phyloP scores from a whole-genome alignment of 2,797 vertebrate genomes.

The Crocidura indochinensis region DNA sequence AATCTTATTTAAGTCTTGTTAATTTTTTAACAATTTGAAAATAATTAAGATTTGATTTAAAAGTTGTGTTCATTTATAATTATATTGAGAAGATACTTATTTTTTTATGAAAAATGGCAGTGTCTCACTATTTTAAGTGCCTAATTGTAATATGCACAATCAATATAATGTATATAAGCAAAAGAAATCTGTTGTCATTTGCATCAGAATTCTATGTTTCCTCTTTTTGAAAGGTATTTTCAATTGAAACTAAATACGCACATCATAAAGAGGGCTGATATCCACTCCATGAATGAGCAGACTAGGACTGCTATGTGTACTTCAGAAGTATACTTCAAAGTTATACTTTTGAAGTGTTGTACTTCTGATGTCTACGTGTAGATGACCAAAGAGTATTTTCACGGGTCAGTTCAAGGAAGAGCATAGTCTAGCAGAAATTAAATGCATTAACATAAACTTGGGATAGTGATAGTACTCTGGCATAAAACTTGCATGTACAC shows the following conservation, averaged over 20 bases:
- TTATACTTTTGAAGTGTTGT: neutral
- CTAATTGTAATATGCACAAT: neutral
- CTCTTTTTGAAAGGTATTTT: neutral
- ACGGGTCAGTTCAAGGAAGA: slow-evolving; percentile 51
- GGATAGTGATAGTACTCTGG: neutral
- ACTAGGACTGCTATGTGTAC: neutral
- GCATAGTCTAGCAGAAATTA: slow-evolving; percentile 55
- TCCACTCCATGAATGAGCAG: neutral
- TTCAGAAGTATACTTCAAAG: neutral
- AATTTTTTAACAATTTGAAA: neutral
- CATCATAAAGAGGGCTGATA: neutral
- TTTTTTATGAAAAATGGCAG: slow-evolving; percentile 23
- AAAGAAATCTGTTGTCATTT: slow-evolving; percentile 7
- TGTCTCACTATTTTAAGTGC: neutral
- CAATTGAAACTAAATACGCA: neutral
- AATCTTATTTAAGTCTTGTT: neutral
- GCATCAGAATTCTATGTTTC: slow-evolving; percentile 21
- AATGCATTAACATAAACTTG: slow-evolving; percentile 60
- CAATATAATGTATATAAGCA: slow-evolving; percentile 1
- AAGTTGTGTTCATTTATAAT: slow-evolving; percentile 44
- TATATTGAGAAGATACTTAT: neutral
- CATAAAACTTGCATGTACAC: slow-evolving; percentile 70
- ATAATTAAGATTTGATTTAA: slow-evolving; percentile 50
- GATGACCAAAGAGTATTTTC: slow-evolving; percentile 20
- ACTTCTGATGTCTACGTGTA: neutral